phyloP scores from a whole-genome alignment of 2,888 invertebrate genomes.

The Crossocerus cetratus region DNA sequence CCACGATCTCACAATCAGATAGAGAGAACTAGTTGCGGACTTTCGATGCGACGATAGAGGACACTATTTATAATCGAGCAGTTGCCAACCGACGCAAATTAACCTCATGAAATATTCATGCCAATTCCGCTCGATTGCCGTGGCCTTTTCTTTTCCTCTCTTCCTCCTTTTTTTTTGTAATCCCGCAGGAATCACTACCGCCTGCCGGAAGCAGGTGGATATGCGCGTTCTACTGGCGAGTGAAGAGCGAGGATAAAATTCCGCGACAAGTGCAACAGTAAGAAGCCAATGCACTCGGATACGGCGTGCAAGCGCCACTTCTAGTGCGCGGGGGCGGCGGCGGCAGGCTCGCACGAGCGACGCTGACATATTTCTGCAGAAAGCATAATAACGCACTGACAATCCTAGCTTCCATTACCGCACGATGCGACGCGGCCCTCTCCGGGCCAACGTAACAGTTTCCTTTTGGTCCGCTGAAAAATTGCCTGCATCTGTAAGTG shows the following conservation, averaged over 20 bases:
- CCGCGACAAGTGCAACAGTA: neutral
- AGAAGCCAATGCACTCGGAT: conserved; percentile 2
- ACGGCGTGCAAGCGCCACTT: neutral
- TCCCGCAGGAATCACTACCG: too few species aligned
- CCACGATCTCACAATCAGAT: neutral
- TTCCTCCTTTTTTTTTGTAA: too few species aligned
- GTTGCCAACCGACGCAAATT: neutral
- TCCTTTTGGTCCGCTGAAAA: conserved; percentile 47
- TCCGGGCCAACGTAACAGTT: conserved; percentile 35
- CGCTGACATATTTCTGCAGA: conserved; percentile 43
- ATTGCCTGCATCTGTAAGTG: conserved; percentile 52
- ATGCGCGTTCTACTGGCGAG: neutral
- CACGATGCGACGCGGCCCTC: conserved; percentile 17
- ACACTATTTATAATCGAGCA: too few species aligned
- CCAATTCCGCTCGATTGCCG: neutral
- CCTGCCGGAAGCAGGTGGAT: neutral
- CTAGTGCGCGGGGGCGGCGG: conserved; percentile 4
- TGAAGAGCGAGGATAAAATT: neutral
- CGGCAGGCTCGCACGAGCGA: conserved; percentile 27
- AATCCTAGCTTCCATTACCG: conserved; percentile 40
- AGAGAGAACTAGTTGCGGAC: too few species aligned
- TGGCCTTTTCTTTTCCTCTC: too few species aligned
- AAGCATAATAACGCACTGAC: conserved; percentile 45
- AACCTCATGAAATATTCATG: conserved; percentile 1
- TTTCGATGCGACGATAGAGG: neutral